Evolutionary conservation across 1,140 invertebrate species (phyloP), one percentile per base, ranked within the genome.

Genomic region (Zophobas atratus): DNA sequence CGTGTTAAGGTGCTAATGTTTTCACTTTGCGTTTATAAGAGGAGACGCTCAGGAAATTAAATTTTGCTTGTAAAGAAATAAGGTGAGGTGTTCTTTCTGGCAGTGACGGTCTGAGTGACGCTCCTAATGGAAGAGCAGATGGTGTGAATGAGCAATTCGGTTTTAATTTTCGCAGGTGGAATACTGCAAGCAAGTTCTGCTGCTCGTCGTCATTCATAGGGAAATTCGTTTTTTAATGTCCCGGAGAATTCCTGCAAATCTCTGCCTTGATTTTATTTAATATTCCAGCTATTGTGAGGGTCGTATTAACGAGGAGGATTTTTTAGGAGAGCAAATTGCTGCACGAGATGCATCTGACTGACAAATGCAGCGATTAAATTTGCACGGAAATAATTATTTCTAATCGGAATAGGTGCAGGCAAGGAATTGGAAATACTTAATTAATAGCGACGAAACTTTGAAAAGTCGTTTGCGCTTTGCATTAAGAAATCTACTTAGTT

Each of bases 121-220:
- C 80, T 79, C 77, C 81, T 85, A 85, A 85, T 85, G 84, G 84
- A 84, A 84, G 83, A 85, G 84, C 84, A 85, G 85, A 84, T 85
- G 85, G 84, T 85, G 84, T 84, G 85, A 86, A 86, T 86, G 84
- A 86, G 84, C 84, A 85, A 86, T 85, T 85, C 81, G 85, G 82
- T 85, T 85, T 84, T 86, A 86, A 86, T 86, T 86, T 86, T 81
- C 83, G 85, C 85, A 86, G 85, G 85, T 86, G 84, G 83, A 80
- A 80, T 53, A 73, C 71, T 73, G 63, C 63, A 70, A 41, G 63
- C 63, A 70, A 51, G 49, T 51, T 51, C 49, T 51, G 43, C 70
- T 34, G 34, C 46, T 51, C 2, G 38, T 39, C 49, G 34, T 38
- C 49, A 73, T 73, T 73, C 71, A 73, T 73, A 73, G 71, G 71